Evolutionary conservation across 64 coral and sea anemone species (phyloP), one percentile per base, ranked within the genome.

Genomic region (Pocillopora verrucosa): DNA sequence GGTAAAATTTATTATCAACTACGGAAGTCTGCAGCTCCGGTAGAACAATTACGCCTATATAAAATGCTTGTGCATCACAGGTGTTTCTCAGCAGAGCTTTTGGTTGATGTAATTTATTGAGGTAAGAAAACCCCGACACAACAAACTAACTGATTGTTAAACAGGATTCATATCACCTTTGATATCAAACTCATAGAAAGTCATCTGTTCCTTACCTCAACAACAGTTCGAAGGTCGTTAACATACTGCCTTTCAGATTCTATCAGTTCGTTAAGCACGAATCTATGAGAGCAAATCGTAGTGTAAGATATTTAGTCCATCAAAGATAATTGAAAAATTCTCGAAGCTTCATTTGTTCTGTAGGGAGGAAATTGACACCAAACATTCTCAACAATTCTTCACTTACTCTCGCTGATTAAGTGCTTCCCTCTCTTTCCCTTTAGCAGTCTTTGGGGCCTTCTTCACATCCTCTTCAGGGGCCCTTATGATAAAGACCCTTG

Each of bases 231-330:
- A 16, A 99, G 88, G 61, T 95, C 77, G 16, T 89, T 89, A 15
- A 99, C 97, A 24, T 95, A 99, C 61, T 91, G 75, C 25, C 91
- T 78, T 38, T 99, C 97, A n/a, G 78, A 78, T 62, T 95, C 97
- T 34, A 99, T 75, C 1, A 99, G 63, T 74, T 93, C 94, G 77
- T 90, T 88, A 0, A 99, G 75, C 65, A 95, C 81, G 58, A 63
- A 87, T 80, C 97, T 88, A 35, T 0, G 10, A 63, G 36, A 22
- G 10, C 5, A 61, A 56, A 22, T 60, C 11, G 11, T 51, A 10
- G 25, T 2, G 22, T 60, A 34, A 37, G 26, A 34, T 0, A 38
- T 20, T 11, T 37, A 22, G 58, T 22, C 36, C 13, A 45, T 5
- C 2, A 82, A 36, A 26, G 35, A 26, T 64, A 13, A 37, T n/a